Evolutionary conservation across 2,113 vertebrate genomes (phyloP), one percentile per base, ranked within the genome.

Genomic region (Ctenomys sociabilis): DNA sequence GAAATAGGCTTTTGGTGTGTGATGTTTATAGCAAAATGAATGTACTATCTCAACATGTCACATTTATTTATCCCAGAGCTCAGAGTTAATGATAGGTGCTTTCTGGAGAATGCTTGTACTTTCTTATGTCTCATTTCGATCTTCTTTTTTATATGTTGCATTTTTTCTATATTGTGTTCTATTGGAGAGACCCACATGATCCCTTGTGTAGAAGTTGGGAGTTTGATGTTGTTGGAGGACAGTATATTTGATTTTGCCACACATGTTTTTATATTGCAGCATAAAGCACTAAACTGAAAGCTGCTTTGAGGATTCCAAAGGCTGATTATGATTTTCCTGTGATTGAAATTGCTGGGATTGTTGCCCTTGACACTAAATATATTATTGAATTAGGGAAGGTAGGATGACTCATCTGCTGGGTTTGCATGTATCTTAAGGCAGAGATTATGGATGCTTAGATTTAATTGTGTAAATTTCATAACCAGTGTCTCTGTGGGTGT

Each of bases 381-480:
- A 70, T 94, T 90, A 54, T 66, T 90, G 26, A 72, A 64, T 95
- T 95, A 70, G 64, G n/a, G 82, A 57, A 85, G 61, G 63, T 16
- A 63, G 43, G 64, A 26, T 95, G 87, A 93, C 64, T 97, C 78
- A 93, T 88, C 72, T 94, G n/a, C 83, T 93, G 64, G 26, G 16
- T 94, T 91, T 93, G 78, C 40, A 91, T 17, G 85, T 91, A 64
- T 49, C n/a, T 94, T 91, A 52, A 80, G 87, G 45, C 43, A 88
- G 52, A 91, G 21, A 93, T 91, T 92, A 37, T 83, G 73, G 40
- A 5, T 30, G 61, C n/a, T 37, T 72, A 77, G 54, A 85, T 66
- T 70, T 88, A 88, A 93, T 64, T 95, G 9, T 96, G 26, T 91
- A 66, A 77, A 91, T 91, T 93, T 81, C 28, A 64, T 94, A n/a